Evolutionary conservation across 2,888 invertebrate genomes (phyloP), one percentile per base, ranked within the genome.

Genomic region (Aricia artaxerxes): DNA sequence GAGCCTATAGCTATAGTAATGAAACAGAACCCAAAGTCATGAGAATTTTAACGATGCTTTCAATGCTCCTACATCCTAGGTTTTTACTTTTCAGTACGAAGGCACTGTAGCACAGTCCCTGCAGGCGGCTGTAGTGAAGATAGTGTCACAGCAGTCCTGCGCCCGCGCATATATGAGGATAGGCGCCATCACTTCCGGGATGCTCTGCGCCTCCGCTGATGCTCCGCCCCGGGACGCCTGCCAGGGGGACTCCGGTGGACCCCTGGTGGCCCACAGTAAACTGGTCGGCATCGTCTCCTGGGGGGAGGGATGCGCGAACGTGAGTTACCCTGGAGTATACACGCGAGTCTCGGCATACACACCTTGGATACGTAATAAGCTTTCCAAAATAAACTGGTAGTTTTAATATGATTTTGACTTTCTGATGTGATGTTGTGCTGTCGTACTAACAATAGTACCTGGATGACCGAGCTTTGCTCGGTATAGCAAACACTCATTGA

Each of bases 171-270:
- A 95, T 83, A 81, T 87, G 1, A 84, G 86, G 24, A 84, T 92
- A 24, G 89, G 89, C 1, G 80, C 84, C 0, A 87, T 95, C 9
- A 87, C 88, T 0, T 81, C 87, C 4, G 90, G 90, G 9, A 95
- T 95, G 95, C 81, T 95, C 6, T 95, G 95, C 81, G 95, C 95
- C 0, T 85, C 85, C 24, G 89, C 84, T 1, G 80, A 82, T 1
- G 82, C 89, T 4, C 92, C 92, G 2, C 85, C 90, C 0, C 84
- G 92, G 80, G 95, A 95, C 80, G 92, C 95, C 1, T 95, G 95
- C 80, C 94, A 95, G 87, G 95, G 95, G 1, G 95, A 95, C 85
- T 95, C 95, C n/a, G 95, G 95, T 3, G 95, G 95, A n/a, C 95
- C 95, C 73, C 85, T 95, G 57, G 95, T 94, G n/a, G 88, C 90